These are phyloP conservation scores for Cremastobaeus sp. DNA, from an alignment of 2,888 invertebrate species.

Conservation along the genomic window DNA sequence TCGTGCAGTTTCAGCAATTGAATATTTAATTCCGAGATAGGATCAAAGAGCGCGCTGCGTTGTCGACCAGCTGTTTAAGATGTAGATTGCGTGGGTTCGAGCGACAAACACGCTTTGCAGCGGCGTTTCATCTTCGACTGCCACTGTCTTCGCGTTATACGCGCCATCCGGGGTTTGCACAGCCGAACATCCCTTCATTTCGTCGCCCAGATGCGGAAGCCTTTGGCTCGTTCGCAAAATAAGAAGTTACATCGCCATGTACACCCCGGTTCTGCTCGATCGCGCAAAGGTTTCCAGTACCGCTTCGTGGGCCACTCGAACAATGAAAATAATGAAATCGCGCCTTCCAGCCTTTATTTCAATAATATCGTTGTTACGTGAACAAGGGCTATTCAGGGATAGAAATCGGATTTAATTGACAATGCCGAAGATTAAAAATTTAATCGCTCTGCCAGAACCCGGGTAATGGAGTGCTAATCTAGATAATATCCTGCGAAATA, in stretches of 20 bases:
- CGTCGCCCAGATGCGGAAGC: conserved; percentile 28
- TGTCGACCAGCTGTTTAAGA: conserved; percentile 65
- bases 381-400: conserved; percentile 2
- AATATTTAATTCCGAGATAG: conserved; percentile 67
- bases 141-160: conserved; percentile 28
- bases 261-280: conserved; percentile 47
- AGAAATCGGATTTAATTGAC: conserved; percentile 20
- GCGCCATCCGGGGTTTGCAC: conserved; percentile 16
- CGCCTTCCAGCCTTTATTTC: conserved; percentile 17
- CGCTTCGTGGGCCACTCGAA: no score
- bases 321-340: conserved; percentile 19
- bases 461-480: neutral
- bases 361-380: conserved; percentile 10
- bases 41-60: conserved; percentile 15
- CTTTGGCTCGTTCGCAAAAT: conserved; percentile 47
- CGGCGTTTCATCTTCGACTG: conserved; percentile 57
- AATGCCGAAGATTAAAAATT: neutral
- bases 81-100: conserved; percentile 68
- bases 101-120: conserved; percentile 67
- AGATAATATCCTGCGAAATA: conserved; percentile 4
- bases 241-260: conserved; percentile 41
- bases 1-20: conserved; percentile 67
- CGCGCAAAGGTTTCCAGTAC: no score
- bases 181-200: conserved; percentile 50
- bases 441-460: neutral